These are phyloP conservation scores for Athrips mouffetella DNA, from an alignment of 2,888 invertebrate species.

Conservation along the genomic window DNA sequence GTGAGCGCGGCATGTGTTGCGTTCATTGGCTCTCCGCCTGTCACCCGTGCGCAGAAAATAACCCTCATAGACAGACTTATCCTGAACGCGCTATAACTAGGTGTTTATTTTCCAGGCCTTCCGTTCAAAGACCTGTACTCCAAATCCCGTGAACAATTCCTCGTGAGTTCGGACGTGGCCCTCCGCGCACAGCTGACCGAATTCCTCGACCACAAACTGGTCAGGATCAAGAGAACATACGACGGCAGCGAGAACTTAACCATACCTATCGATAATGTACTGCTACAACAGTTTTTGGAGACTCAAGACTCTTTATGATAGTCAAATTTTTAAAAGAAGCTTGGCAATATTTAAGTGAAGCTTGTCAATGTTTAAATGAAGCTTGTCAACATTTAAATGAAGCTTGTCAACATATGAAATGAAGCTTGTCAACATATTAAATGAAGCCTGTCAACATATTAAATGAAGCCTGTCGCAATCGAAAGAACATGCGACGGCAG, in stretches of 20 bases:
- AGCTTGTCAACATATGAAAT: no score
- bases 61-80: no score
- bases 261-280: constrained; percentile 85
- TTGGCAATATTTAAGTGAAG: no score
- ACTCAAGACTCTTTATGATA: constrained; percentile 60
- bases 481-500: constrained; percentile 89
- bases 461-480: constrained; percentile 90
- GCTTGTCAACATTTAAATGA: no score
- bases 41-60: no score
- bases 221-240: constrained; percentile 86
- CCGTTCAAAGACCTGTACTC: constrained; percentile 93
- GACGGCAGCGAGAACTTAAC: constrained; percentile 90
- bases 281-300: constrained; percentile 88
- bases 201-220: constrained; percentile 95
- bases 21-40: no score
- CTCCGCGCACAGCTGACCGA: constrained; percentile 95
- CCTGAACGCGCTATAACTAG: no score
- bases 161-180: constrained; percentile 95
- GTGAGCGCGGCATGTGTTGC: no score
- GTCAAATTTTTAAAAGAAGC: no score
- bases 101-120: constrained; percentile 86
- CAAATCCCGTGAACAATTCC: constrained; percentile 90
- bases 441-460: no score
- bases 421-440: no score
- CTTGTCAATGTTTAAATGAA: no score